Evolutionary conservation across 2,113 vertebrate species (phyloP).

Genomic region (Cyanoderma ruficeps): DNA sequence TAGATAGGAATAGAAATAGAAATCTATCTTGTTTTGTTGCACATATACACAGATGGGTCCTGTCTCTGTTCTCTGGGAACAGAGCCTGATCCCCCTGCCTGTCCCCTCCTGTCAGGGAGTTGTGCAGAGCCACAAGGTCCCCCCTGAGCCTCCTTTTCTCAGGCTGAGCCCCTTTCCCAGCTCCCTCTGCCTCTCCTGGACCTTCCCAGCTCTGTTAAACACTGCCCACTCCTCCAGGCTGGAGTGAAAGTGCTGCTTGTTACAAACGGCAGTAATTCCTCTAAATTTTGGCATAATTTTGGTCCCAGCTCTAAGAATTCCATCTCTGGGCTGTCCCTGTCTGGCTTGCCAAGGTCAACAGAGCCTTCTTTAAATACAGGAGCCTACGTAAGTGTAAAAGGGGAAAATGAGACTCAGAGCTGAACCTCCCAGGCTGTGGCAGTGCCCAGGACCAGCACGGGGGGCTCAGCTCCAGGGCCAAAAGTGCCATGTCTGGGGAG

Average conservation of each 20-base stretch:
- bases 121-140: not conserved
- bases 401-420: slow-evolving; percentile 4
- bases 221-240: not conserved
- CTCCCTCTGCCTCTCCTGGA: not conserved
- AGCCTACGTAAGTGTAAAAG: not conserved
- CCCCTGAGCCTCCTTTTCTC: not conserved
- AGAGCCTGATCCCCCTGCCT: not conserved
- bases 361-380: not conserved
- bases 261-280: not conserved
- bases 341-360: slow-evolving; percentile 43
- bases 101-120: not conserved
- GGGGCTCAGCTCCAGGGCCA: not conserved
- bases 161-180: not conserved
- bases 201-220: not conserved
- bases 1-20: not conserved
- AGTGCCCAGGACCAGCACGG: not conserved
- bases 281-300: not conserved
- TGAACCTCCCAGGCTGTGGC: slow-evolving; percentile 27
- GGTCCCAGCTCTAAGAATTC: not conserved
- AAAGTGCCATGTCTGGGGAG: not conserved
- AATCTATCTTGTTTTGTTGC: not conserved
- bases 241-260: not conserved
- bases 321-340: not conserved
- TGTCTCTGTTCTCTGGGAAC: not conserved
- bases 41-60: not conserved